These are phyloP conservation scores for Hycleus cichorii DNA, from an alignment of 1,140 invertebrate species.

Conservation along the genomic window DNA sequence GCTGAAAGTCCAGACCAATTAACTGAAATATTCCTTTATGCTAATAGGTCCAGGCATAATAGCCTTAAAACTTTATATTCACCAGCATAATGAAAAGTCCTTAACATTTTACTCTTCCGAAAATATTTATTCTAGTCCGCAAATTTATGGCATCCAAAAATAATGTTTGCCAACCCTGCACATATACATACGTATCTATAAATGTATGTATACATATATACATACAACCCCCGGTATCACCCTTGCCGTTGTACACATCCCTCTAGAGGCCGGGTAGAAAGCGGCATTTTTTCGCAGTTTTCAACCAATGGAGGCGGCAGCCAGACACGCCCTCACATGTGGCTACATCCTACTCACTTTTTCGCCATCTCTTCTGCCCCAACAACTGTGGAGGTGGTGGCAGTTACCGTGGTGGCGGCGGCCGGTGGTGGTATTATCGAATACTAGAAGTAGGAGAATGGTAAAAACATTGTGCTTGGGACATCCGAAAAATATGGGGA, in stretches of 20 bases:
- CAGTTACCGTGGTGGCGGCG: no score
- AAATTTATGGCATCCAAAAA: constrained; percentile 44
- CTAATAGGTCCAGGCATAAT: constrained; percentile 38
- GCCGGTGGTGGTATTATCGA: no score
- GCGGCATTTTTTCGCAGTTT: constrained; percentile 39
- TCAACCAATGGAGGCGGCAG: constrained; percentile 39
- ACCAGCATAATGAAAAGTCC: constrained; percentile 42
- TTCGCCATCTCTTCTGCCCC: constrained; percentile 29
- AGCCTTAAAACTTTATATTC: constrained; percentile 41
- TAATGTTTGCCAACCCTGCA: constrained; percentile 35
- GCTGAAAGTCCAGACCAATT: constrained; percentile 35
- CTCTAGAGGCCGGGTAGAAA: constrained; percentile 25
- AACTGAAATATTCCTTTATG: constrained; percentile 40
- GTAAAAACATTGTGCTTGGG: constrained; percentile 33
- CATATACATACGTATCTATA: no score
- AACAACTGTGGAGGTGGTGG: constrained; percentile 22
- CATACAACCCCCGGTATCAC: no score
- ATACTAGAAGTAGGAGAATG: no score
- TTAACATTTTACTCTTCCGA: constrained; percentile 43
- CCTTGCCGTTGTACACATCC: constrained; percentile 7
- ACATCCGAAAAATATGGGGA: constrained; percentile 40
- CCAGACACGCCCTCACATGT: constrained; percentile 25
- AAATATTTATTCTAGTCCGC: constrained; percentile 43
- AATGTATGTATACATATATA: no score
- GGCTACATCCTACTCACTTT: constrained; percentile 18